phyloP scores from a whole-genome alignment of 2,888 invertebrate species.

The Acrocera orbiculus region DNA sequence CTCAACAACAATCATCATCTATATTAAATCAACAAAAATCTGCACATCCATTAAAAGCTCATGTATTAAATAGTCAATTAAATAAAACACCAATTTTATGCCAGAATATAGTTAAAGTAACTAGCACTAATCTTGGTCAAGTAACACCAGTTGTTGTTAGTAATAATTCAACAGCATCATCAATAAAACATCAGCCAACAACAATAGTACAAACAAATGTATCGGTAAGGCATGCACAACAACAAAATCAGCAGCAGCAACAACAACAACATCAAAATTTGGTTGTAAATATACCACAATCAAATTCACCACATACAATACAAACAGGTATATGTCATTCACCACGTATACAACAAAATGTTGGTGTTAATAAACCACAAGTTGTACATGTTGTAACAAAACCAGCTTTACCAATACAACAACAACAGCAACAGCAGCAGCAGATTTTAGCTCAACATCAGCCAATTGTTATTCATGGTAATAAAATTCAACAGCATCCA shows the following conservation, averaged over 20 bases:
- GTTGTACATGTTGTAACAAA: conserved; percentile 9
- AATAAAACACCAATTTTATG: conserved; percentile 11
- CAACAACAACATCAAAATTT: conserved; percentile 14
- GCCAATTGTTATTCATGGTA: conserved; percentile 7
- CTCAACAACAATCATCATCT: conserved; percentile 20
- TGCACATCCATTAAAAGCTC: conserved; percentile 44
- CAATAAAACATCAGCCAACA: conserved; percentile 3
- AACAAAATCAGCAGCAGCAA: conserved; percentile 11
- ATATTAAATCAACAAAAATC: too few relatives aligned
- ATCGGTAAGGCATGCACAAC: conserved; percentile 4
- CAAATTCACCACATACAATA: conserved; percentile 20
- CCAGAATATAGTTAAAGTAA: conserved; percentile 6
- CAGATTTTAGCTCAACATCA: conserved; percentile 10
- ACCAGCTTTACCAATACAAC: conserved; percentile 12
- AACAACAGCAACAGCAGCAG: conserved; percentile 14
- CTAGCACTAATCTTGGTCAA: conserved; percentile 2
- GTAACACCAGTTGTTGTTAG: conserved; percentile 19
- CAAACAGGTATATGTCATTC: conserved; percentile 12
- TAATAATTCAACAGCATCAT: too few relatives aligned
- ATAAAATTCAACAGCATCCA: conserved; percentile 13
- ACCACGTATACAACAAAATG: conserved; percentile 17
- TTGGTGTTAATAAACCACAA: conserved; percentile 8
- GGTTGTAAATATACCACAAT: conserved; percentile 24
- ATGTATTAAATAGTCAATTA: conserved; percentile 38
- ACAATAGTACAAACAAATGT: conserved; percentile 7